phyloP scores from a whole-genome alignment of 2,888 invertebrate genomes.

The Monochamus alternatus region DNA sequence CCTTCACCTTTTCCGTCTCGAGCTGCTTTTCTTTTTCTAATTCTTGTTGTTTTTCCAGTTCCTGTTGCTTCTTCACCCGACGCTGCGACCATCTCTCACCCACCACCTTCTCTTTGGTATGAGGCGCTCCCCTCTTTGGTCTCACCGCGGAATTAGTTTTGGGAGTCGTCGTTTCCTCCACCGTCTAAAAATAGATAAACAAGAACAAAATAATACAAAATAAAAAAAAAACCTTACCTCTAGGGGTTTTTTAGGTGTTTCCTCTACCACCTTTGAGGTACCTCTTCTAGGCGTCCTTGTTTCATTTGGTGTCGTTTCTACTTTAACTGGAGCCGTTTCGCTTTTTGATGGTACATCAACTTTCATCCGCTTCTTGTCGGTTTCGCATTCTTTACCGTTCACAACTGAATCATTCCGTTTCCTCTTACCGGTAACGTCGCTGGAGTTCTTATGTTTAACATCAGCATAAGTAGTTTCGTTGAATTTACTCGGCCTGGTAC shows the following conservation, averaged over 20 bases:
- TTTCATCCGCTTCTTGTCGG: conserved; percentile 61
- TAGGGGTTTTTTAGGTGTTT: conserved; percentile 40
- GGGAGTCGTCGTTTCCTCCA: conserved; percentile 41
- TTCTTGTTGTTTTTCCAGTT: conserved; percentile 52
- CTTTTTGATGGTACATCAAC: conserved; percentile 29
- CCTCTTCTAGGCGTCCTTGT: conserved; percentile 30
- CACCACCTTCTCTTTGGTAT: conserved; percentile 60
- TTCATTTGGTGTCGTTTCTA: conserved; percentile 19
- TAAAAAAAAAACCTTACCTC: conserved; percentile 8
- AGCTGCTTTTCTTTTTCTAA: conserved; percentile 36
- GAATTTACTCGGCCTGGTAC: conserved; percentile 78
- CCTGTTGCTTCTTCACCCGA: conserved; percentile 64
- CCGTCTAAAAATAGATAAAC: conserved; percentile 35
- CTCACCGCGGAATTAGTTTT: conserved; percentile 50
- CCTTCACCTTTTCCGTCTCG: background rate
- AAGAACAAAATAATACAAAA: background rate
- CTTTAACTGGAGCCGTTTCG: conserved; percentile 22
- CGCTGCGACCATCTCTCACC: conserved; percentile 70
- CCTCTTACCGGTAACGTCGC: conserved; percentile 58
- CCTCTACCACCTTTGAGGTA: conserved; percentile 20
- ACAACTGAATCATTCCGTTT: conserved; percentile 62
- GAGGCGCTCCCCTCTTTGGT: conserved; percentile 50
- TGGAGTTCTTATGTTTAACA: conserved; percentile 60
- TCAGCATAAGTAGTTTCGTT: conserved; percentile 77
- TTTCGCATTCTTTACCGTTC: conserved; percentile 60